Percentiles rank a stretch among this genome's conserved stretches.
phyloP scores from a whole-genome alignment of 1,140 invertebrate species.

The Drosophila ogumai region DNA sequence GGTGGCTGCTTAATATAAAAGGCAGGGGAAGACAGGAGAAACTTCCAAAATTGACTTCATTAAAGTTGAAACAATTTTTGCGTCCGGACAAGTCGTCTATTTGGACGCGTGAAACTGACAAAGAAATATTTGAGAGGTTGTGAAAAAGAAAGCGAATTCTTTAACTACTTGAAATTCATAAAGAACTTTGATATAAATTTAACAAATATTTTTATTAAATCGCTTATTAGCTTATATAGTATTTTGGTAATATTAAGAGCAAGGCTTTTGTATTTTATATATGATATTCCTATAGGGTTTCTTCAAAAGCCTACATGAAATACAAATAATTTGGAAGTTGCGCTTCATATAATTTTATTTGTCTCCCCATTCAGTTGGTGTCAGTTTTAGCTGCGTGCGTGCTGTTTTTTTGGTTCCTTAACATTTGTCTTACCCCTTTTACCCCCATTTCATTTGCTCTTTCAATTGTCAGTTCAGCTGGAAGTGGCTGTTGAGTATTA shows the following conservation, averaged over 20 bases:
- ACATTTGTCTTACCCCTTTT: slow-evolving; percentile 56
- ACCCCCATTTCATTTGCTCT: slow-evolving; percentile 67
- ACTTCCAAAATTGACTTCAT: slow-evolving; percentile 75
- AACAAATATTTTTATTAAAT: background rate
- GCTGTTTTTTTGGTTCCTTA: slow-evolving; percentile 27
- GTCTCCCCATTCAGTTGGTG: slow-evolving; percentile 58
- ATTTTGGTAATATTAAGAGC: too few relatives aligned
- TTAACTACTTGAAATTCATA: background rate
- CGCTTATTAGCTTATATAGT: background rate
- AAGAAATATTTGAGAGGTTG: background rate
- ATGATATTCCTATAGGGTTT: background rate
- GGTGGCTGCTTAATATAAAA: background rate
- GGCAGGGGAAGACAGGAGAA: background rate
- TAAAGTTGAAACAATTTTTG: slow-evolving; percentile 76
- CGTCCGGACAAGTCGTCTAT: slow-evolving; percentile 28
- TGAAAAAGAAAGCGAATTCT: background rate
- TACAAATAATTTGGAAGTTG: slow-evolving; percentile 15
- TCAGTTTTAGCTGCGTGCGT: slow-evolving; percentile 55
- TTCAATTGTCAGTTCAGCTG: slow-evolving; percentile 73
- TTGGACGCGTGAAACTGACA: slow-evolving; percentile 52
- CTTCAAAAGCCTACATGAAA: background rate
- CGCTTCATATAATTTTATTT: slow-evolving; percentile 84
- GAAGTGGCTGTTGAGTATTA: slow-evolving; percentile 78
- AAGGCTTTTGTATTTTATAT: background rate
- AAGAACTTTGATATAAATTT: background rate